A percentile compares a stretch with the other conserved stretches of the same genome.
These are phyloP conservation scores for Bombus confusus DNA, from an alignment of 1,140 invertebrate genomes.

Conservation along the genomic window DNA sequence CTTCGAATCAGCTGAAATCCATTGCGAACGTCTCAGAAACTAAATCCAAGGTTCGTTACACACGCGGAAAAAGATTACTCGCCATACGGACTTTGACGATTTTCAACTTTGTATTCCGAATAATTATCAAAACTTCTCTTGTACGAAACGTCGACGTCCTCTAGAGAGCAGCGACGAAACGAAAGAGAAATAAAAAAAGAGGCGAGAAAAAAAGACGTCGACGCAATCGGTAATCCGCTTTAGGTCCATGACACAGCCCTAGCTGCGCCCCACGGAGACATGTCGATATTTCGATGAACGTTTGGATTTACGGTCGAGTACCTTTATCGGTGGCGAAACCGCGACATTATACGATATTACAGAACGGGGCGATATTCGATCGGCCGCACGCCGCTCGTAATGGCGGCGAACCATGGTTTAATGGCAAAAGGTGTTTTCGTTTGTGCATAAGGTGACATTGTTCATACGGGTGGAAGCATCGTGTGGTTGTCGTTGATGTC, in stretches of 20 bases:
- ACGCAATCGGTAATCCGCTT: not conserved
- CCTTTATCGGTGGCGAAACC: not conserved
- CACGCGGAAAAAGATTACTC: not conserved
- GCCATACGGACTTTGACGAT: not conserved
- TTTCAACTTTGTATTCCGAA: not conserved
- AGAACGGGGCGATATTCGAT: not conserved
- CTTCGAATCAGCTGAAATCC: not conserved
- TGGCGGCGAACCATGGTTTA: not conserved
- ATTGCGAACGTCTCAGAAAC: not conserved
- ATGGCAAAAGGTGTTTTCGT: not conserved
- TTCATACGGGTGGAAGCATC: slow-evolving; percentile 59
- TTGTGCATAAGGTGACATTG: not conserved
- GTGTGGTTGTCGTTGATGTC: slow-evolving; percentile 71
- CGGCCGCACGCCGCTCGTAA: not conserved
- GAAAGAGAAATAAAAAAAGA: not conserved
- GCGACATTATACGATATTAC: slow-evolving; percentile 1
- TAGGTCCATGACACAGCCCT: not conserved
- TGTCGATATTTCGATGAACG: slow-evolving; percentile 34
- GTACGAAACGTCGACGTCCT: not conserved
- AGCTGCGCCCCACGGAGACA: not conserved
- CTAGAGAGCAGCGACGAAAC: not conserved
- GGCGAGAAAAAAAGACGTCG: not conserved
- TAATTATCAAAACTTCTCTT: not conserved
- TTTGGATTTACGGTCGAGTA: not conserved
- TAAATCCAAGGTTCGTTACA: no score